These are phyloP conservation scores for Pherbina coryleti DNA, from an alignment of 2,888 invertebrate genomes.

Conservation along the genomic window DNA sequence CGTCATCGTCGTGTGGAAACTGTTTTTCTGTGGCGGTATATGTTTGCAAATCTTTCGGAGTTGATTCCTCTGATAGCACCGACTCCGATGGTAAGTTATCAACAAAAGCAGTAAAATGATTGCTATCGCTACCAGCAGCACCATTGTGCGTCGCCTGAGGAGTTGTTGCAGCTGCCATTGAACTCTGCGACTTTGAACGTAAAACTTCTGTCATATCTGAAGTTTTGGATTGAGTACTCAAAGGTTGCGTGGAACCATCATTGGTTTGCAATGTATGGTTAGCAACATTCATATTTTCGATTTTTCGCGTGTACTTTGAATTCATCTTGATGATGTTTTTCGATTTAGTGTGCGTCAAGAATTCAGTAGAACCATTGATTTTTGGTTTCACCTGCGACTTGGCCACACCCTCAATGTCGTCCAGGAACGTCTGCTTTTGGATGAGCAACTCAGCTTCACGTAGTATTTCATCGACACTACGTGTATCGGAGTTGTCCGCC, in stretches of 20 bases:
- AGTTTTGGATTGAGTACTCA: not conserved
- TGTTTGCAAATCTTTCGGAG: conserved; percentile 62
- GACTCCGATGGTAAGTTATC: conserved; percentile 66
- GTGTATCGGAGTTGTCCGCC: conserved; percentile 70
- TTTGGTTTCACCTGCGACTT: conserved; percentile 34
- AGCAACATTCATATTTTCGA: conserved; percentile 50
- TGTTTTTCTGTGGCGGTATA: conserved; percentile 45
- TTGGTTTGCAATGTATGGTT: conserved; percentile 38
- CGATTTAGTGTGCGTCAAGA: not conserved
- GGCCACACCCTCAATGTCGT: conserved; percentile 16
- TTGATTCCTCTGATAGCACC: conserved; percentile 66
- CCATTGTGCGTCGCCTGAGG: conserved; percentile 44
- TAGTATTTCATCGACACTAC: conserved; percentile 74
- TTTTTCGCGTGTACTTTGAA: conserved; percentile 56
- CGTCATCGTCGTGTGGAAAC: conserved; percentile 54
- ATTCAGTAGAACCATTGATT: conserved; percentile 3
- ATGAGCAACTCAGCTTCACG: conserved; percentile 73
- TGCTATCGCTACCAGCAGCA: conserved; percentile 18
- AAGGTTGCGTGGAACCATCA: not conserved
- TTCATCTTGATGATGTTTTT: conserved; percentile 55
- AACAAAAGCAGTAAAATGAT: conserved; percentile 60
- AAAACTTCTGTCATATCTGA: not conserved
- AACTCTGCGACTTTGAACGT: not conserved
- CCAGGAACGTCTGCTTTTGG: conserved; percentile 59
- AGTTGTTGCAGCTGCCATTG: not conserved